phyloP scores from a whole-genome alignment of 2,797 vertebrate species.

The Decapterus maruadsi region DNA sequence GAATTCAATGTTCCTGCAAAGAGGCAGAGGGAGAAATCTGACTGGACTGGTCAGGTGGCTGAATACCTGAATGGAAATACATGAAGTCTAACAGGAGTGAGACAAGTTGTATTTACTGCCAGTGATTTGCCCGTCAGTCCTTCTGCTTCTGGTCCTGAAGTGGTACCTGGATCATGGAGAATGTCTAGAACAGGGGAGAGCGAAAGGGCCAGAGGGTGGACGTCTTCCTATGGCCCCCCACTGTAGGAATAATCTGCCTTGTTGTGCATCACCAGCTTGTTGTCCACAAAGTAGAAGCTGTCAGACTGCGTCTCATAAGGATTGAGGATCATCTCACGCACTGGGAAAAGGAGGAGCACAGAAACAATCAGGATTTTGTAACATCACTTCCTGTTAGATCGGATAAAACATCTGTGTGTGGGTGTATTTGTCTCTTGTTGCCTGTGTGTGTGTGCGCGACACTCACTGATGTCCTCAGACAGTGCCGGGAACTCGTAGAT shows the following conservation, averaged over 20 bases:
- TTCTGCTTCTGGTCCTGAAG: conserved; percentile 66
- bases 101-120: conserved; percentile 44
- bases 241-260: conserved; percentile 99
- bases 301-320: conserved; percentile 98
- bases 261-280: conserved; percentile 99
- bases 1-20: conserved; percentile 69
- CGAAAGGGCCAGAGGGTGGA: background rate
- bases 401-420: background rate
- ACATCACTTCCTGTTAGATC: conserved; percentile 25
- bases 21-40: conserved; percentile 62
- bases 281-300: conserved; percentile 99
- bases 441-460: background rate
- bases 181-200: conserved; percentile 55
- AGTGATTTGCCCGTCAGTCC: conserved; percentile 65
- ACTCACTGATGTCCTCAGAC: conserved; percentile 96
- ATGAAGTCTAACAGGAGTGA: conserved; percentile 47
- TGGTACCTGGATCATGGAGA: conserved; percentile 48
- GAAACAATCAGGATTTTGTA: conserved; percentile 13
- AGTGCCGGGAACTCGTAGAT: conserved; percentile 97
- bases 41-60: conserved; percentile 56
- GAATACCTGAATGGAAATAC: conserved; percentile 57
- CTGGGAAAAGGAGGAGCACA: conserved; percentile 74
- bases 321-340: conserved; percentile 95
- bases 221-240: conserved; percentile 86
- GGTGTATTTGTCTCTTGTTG: conserved; percentile 22